Base-by-base conservation (phyloP, 2,113 vertebrate species). In the Rhinoptilus africanus region DNA sequence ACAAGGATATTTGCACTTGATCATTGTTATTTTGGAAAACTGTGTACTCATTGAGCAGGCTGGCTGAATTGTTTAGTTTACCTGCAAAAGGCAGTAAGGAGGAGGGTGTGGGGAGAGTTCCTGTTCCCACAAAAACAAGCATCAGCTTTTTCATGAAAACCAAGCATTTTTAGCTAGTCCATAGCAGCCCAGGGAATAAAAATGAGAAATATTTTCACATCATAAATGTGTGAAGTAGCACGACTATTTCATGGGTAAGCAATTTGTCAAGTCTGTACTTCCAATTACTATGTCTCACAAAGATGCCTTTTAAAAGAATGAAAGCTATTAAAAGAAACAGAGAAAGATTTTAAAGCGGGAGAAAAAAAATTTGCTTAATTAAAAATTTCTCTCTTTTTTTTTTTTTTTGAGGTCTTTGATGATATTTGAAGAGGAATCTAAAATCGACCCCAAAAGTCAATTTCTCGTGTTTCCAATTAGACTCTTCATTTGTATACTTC, bases 391-490 rank as follows among this genome's bases (percentile, higher is more conserved):
- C 26, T 35, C 8, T 20, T 22, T 24, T 13, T 32, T 57, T 14
- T 51, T 30, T 53, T 74, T 48, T 54, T 51, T 69, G 2, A 89
- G 8, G 32, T 69, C 32, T 45, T 62, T 76, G 37, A 28, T 39
- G 21, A n/a, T 37, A 82, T 45, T 60, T 76, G 12, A 94, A 71
- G 20, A 72, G 28, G 8, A 92, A 79, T 73, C 30, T 73, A 85
- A 79, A 85, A 64, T 21, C 1, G 2, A 85, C 9, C 4, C 6
- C 0, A 4, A 66, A 82, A 56, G 9, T 15, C 2, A 17, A 2
- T 81, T 75, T 89, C 35, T 92, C 4, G 0, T 23, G 6, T 87
- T 41, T 89, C 47, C 1, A 1, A 20, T 69, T 39, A 81, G 24
- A 50, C 26, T 91, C 30, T 88, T 79, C 4, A 32, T 34, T 41